A percentile compares a stretch with the other conserved stretches of the same genome.
These are phyloP conservation scores for Anas platyrhynchos DNA, from an alignment of 2,113 vertebrate genomes.

Conservation along the genomic window DNA sequence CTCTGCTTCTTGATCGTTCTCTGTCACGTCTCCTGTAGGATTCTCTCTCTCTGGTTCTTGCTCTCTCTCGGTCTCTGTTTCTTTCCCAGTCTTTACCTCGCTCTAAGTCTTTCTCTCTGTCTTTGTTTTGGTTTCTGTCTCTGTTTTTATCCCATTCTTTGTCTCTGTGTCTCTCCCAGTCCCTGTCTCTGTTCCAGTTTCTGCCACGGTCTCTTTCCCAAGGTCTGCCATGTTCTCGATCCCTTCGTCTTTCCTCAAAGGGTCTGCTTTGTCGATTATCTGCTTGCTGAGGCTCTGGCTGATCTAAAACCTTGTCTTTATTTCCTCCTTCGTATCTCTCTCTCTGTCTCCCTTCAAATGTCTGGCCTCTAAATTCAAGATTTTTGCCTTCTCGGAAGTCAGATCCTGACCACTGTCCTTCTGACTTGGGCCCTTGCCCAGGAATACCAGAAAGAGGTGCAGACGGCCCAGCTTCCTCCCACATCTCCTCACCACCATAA, in stretches of 20 bases:
- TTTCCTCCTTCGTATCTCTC: conserved; percentile 85
- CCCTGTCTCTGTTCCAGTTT: conserved; percentile 81
- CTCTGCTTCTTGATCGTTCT: conserved; percentile 62
- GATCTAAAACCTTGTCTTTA: conserved; percentile 78
- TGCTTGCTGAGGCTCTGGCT: conserved; percentile 64
- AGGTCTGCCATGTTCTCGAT: conserved; percentile 76
- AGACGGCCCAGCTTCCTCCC: conserved; percentile 74
- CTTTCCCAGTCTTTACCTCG: too few relatives aligned
- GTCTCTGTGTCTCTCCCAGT: conserved; percentile 78
- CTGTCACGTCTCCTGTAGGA: too few relatives aligned
- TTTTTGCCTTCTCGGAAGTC: conserved; percentile 86
- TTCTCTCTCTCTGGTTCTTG: too few relatives aligned
- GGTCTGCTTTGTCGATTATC: conserved; percentile 82
- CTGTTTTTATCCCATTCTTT: conserved; percentile 71
- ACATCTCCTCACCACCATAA: conserved; percentile 69
- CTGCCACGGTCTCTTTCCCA: conserved; percentile 77
- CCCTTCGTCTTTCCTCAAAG: conserved; percentile 86
- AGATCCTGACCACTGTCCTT: conserved; percentile 82
- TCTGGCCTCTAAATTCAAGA: conserved; percentile 74
- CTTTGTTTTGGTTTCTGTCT: conserved; percentile 66
- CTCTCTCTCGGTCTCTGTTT: too few relatives aligned
- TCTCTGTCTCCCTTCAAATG: conserved; percentile 80
- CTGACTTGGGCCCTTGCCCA: conserved; percentile 73
- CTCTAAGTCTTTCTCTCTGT: too few relatives aligned
- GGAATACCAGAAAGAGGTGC: conserved; percentile 45